Conservation (phyloP, 2,113 vertebrate genomes). For the Protobothrops flavoviridis region DNA sequence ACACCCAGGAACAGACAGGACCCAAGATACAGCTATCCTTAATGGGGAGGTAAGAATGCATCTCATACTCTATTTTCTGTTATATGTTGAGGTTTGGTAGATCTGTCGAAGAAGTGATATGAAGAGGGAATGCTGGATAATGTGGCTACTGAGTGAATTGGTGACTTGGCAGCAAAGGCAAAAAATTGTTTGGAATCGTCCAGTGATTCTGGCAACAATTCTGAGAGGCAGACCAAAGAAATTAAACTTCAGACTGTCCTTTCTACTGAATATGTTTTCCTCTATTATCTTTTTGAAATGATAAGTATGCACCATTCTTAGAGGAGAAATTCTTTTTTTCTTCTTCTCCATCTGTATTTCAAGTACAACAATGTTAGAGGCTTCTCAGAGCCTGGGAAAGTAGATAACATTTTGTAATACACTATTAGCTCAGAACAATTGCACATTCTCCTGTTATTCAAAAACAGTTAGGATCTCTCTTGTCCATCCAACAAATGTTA, state of each 20-base stretch:
- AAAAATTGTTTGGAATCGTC: not conserved
- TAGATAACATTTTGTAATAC: not conserved
- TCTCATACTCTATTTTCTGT: not conserved
- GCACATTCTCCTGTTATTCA: not conserved
- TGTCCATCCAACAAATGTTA: not conserved
- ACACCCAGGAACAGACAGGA: conserved; percentile 83
- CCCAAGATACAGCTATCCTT: conserved; percentile 82
- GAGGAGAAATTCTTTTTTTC: not conserved
- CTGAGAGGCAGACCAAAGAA: not conserved
- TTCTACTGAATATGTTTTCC: not conserved
- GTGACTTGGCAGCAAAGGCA: not conserved
- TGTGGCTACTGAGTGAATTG: not conserved
- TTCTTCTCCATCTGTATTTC: not conserved
- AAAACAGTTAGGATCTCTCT: not conserved
- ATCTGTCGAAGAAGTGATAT: not conserved
- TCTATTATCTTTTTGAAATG: not conserved
- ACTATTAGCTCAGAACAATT: not conserved
- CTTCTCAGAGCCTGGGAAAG: not conserved
- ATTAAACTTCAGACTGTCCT: not conserved
- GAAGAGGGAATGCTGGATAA: not conserved
- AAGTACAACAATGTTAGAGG: not conserved
- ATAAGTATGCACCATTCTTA: not conserved
- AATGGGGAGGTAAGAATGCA: conserved; percentile 88
- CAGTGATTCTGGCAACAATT: not conserved
- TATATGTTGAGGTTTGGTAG: not conserved